Evolutionary conservation across 2,888 invertebrate species (phyloP).

Genomic region (Hyposoter didymator): DNA sequence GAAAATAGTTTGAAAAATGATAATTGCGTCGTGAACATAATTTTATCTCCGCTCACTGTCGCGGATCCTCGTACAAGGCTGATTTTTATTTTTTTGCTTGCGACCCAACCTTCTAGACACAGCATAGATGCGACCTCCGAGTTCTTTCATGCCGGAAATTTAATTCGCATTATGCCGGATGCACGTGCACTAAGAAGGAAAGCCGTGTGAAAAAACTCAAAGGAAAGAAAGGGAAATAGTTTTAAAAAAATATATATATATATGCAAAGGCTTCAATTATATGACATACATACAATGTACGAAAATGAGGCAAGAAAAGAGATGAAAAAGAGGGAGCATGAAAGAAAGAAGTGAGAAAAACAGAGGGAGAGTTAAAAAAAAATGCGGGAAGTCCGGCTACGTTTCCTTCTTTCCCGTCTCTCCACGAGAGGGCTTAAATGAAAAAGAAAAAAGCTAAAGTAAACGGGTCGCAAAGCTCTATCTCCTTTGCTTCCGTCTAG

Average conservation of each 20-base stretch:
- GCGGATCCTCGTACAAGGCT: background rate
- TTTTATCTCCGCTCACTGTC: background rate
- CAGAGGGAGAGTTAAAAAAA: conserved; percentile 7
- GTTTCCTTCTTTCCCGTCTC: conserved; percentile 39
- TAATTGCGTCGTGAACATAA: background rate
- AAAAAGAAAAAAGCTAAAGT: conserved; percentile 28
- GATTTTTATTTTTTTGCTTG: conserved; percentile 29
- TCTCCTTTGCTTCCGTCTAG: conserved; percentile 58
- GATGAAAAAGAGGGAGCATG: conserved; percentile 15
- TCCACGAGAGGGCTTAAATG: conserved; percentile 37
- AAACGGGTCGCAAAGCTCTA: conserved; percentile 36
- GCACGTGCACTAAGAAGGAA: conserved; percentile 41
- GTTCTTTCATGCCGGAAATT: conserved; percentile 63
- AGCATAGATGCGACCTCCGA: conserved; percentile 35
- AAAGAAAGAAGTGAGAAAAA: conserved; percentile 24
- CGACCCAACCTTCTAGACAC: conserved; percentile 24
- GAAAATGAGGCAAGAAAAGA: conserved; percentile 40
- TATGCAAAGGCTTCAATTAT: conserved; percentile 11
- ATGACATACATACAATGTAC: conserved; percentile 17
- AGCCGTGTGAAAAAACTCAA: conserved; percentile 43
- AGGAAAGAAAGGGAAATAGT: conserved; percentile 41
- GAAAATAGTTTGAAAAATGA: background rate
- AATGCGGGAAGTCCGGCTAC: conserved; percentile 34
- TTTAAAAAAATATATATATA: conserved; percentile 14
- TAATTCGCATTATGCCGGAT: conserved; percentile 67